A percentile compares a stretch with the other conserved stretches of the same genome.
These are phyloP conservation scores for Bradypus variegatus DNA, from an alignment of 2,797 vertebrate species.

Conservation along the genomic window DNA sequence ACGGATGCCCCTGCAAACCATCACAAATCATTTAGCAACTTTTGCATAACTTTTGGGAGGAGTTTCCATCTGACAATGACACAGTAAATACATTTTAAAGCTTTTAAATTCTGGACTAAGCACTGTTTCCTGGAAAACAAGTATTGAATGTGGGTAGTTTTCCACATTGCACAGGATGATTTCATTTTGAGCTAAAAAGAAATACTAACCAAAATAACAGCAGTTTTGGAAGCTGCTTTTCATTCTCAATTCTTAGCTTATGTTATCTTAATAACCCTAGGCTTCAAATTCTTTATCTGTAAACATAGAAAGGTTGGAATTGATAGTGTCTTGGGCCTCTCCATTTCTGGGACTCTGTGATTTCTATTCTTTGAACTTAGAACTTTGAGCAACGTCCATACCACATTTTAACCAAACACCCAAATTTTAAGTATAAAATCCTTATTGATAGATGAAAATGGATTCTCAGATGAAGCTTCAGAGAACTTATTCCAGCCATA, in stretches of 20 bases:
- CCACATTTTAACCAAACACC: background rate
- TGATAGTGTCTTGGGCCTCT: background rate
- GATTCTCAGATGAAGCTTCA: background rate
- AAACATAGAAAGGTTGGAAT: background rate
- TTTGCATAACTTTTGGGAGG: background rate
- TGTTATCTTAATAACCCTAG: background rate
- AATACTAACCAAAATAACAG: background rate
- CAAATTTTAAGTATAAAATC: background rate
- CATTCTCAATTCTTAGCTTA: background rate
- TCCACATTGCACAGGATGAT: background rate
- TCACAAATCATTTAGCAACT: background rate
- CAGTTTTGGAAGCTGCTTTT: conserved; percentile 8
- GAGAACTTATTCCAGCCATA: background rate
- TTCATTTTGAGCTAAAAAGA: conserved; percentile 16
- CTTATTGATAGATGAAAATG: background rate
- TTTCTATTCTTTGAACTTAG: background rate
- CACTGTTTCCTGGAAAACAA: conserved; percentile 28
- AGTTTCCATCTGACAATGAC: background rate
- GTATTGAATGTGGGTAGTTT: background rate
- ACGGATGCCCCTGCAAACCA: background rate
- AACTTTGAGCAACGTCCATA: background rate
- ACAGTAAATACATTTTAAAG: background rate
- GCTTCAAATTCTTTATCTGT: background rate
- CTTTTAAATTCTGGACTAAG: background rate
- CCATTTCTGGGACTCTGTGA: background rate